These are phyloP conservation scores for Boleophthalmus pectinirostris DNA, from an alignment of 2,113 vertebrate species.

Conservation along the genomic window DNA sequence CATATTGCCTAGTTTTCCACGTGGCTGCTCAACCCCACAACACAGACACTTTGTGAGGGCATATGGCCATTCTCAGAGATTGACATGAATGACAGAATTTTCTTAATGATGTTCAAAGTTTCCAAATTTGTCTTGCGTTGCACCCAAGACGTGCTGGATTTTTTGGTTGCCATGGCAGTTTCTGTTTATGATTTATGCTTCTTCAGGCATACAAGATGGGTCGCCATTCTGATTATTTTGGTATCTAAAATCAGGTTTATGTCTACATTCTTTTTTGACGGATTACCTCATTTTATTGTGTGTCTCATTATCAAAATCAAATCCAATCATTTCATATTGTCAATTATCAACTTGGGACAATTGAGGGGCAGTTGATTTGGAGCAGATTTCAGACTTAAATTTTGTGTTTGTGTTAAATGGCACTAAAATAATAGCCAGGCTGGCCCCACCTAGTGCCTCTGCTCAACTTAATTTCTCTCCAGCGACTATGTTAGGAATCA, in stretches of 20 bases:
- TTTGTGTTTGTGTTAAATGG: too few species aligned
- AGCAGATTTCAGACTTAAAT: too few species aligned
- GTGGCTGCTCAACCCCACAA: constrained; percentile 50
- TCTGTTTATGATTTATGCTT: background rate
- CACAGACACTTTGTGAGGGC: constrained; percentile 30
- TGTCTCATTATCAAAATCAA: too few species aligned
- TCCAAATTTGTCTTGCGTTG: background rate
- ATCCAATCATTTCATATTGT: too few species aligned
- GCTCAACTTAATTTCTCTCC: too few species aligned
- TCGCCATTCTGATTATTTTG: background rate
- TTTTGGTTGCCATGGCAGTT: background rate
- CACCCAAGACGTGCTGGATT: background rate
- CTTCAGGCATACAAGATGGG: background rate
- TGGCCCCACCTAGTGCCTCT: too few species aligned
- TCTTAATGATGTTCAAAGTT: constrained; percentile 26
- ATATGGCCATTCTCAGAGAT: constrained; percentile 9
- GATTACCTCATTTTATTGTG: too few species aligned
- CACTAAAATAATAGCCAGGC: too few species aligned
- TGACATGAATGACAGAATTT: constrained; percentile 44
- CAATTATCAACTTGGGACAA: too few species aligned
- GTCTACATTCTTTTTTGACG: too few species aligned
- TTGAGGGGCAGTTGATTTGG: too few species aligned
- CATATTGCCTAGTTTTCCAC: constrained; percentile 74
- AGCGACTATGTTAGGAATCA: too few species aligned
- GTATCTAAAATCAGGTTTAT: background rate